Conservation (phyloP, 2,797 vertebrate genomes). For the Cryptoblepharus egeriae region DNA sequence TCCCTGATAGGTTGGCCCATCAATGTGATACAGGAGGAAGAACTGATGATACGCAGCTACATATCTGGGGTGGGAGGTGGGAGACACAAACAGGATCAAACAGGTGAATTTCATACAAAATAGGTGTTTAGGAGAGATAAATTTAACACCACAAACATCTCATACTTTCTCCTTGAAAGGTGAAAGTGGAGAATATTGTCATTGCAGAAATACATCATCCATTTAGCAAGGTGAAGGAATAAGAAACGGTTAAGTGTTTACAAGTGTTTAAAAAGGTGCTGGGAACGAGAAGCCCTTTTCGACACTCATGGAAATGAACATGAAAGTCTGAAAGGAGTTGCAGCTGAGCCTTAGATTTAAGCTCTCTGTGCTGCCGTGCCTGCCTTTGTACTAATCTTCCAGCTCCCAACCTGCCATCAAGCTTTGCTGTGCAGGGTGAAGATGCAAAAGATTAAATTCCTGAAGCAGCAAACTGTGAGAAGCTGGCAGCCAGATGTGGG, state of each 20-base stretch:
- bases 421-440: slow-evolving; percentile 26
- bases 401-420: not conserved
- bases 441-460: slow-evolving; percentile 33
- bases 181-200: no score
- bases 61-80: no score
- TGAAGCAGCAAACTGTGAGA: slow-evolving; percentile 19
- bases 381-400: not conserved
- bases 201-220: no score
- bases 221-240: no score
- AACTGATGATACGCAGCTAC: no score
- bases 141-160: no score
- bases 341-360: not conserved
- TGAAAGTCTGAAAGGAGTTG: not conserved
- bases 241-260: not conserved
- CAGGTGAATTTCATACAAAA: no score
- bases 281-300: not conserved
- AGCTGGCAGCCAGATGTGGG: slow-evolving; percentile 17
- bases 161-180: no score
- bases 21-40: no score
- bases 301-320: not conserved
- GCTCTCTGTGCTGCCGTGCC: not conserved
- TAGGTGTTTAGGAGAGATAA: no score
- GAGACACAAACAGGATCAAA: no score
- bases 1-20: no score
- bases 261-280: not conserved